Evolutionary conservation across 1,140 invertebrate genomes (phyloP), one percentile per base, ranked within the genome.

Genomic region (Parasteatoda tepidariorum): DNA sequence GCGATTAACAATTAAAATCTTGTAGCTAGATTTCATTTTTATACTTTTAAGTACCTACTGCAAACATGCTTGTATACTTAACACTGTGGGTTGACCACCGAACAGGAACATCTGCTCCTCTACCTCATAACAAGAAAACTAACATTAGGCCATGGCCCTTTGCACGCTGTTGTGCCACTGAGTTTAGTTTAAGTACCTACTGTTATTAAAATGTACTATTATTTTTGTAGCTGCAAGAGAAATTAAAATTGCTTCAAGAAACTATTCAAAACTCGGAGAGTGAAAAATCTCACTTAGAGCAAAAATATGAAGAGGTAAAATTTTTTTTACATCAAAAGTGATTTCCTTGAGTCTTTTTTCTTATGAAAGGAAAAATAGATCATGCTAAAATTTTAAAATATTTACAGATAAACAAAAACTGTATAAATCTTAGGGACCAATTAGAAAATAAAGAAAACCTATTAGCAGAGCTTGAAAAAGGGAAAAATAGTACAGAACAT

Each of bases 151-250:
- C n/a, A n/a, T n/a, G n/a, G n/a, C n/a, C n/a, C n/a, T n/a, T n/a
- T n/a, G n/a, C n/a, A n/a, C n/a, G n/a, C n/a, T n/a, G n/a, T n/a
- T n/a, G n/a, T n/a, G n/a, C n/a, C n/a, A n/a, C n/a, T n/a, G n/a
- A n/a, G n/a, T n/a, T n/a, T n/a, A n/a, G n/a, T n/a, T n/a, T n/a
- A n/a, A n/a, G n/a, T n/a, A n/a, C n/a, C n/a, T n/a, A n/a, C n/a
- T n/a, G n/a, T n/a, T n/a, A n/a, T n/a, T n/a, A n/a, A n/a, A n/a
- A n/a, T n/a, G n/a, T n/a, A n/a, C n/a, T n/a, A n/a, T n/a, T n/a
- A n/a, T n/a, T n/a, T n/a, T 76, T 84, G 26, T 61, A 84, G 83
- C 22, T 85, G 26, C 76, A 85, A 73, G 78, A 83, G 24, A 82
- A 85, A 67, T 31, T 85, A 18, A 85, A 85, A 83, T 38, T 73